Conservation (phyloP, 2,113 vertebrate species). For the Gasterosteus aculeatus region DNA sequence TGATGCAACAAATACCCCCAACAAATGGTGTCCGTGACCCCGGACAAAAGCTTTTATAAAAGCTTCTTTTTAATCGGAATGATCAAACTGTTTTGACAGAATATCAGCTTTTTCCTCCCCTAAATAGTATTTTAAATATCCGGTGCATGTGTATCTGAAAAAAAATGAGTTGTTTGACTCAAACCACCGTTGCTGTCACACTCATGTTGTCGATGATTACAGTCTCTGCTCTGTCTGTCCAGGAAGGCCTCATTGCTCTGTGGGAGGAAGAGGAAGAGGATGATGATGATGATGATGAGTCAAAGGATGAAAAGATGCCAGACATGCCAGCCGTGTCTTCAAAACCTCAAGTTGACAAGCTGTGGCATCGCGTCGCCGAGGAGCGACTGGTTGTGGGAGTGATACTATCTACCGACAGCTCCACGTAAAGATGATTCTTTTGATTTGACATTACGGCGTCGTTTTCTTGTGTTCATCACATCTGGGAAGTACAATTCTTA, state of each 20-base stretch:
- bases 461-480: conserved; percentile 13
- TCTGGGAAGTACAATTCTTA: neutral
- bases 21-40: neutral
- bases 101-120: neutral
- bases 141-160: conserved; percentile 4
- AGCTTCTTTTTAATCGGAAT: neutral
- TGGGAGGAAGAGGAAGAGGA: conserved; percentile 86
- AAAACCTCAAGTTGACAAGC: conserved; percentile 78
- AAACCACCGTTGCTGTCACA: conserved; percentile 53
- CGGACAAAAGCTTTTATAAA: neutral
- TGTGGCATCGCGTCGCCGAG: conserved; percentile 88
- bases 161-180: conserved; percentile 36
- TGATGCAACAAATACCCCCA: neutral
- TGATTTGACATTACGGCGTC: neutral
- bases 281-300: conserved; percentile 80
- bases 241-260: conserved; percentile 90
- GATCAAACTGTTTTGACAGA: neutral
- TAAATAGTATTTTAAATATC: conserved; percentile 2
- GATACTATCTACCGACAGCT: conserved; percentile 75
- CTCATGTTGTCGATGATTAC: conserved; percentile 60
- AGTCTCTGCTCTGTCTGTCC: conserved; percentile 40
- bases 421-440: conserved; percentile 80
- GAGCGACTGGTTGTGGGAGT: conserved; percentile 88
- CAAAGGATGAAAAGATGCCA: conserved; percentile 66
- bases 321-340: conserved; percentile 58